phyloP scores from a whole-genome alignment of 2,888 invertebrate genomes.

The Elysia crispata region DNA sequence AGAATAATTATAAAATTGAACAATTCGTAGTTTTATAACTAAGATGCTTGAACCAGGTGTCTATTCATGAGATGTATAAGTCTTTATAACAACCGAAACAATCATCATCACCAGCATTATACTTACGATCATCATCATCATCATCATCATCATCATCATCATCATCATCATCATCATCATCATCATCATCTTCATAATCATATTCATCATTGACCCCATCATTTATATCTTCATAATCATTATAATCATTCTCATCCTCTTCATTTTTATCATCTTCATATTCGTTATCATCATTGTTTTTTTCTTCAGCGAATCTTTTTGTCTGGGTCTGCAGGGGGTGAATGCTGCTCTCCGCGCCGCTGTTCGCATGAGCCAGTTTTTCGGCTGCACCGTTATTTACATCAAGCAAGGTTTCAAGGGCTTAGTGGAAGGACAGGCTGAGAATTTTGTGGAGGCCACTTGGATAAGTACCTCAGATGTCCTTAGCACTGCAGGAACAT shows the following conservation, averaged over 20 bases:
- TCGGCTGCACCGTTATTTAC: slow-evolving; percentile 31
- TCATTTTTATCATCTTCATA: background rate
- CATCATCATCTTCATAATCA: slow-evolving; percentile 23
- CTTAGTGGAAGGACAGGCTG: slow-evolving; percentile 24
- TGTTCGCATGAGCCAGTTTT: background rate
- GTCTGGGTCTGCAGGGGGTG: slow-evolving; percentile 34
- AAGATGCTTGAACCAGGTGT: too few species aligned
- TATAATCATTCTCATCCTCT: slow-evolving; percentile 4
- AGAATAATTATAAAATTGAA: too few species aligned
- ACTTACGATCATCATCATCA: background rate
- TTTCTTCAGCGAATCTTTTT: too few species aligned
- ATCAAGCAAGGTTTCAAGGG: slow-evolving; percentile 44
- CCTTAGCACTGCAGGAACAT: slow-evolving; percentile 17
- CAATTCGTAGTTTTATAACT: too few species aligned
- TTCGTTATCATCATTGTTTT: too few species aligned
- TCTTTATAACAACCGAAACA: too few species aligned
- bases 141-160: slow-evolving; percentile 30
- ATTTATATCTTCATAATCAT: background rate
- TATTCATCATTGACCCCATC: background rate
- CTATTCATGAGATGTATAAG: too few species aligned
- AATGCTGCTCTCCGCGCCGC: slow-evolving; percentile 38
- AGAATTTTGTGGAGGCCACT: slow-evolving; percentile 34
- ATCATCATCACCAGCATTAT: background rate
- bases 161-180: slow-evolving; percentile 19
- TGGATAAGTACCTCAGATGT: slow-evolving; percentile 17